phyloP scores from a whole-genome alignment of 2,113 vertebrate genomes.

The Naja naja region DNA sequence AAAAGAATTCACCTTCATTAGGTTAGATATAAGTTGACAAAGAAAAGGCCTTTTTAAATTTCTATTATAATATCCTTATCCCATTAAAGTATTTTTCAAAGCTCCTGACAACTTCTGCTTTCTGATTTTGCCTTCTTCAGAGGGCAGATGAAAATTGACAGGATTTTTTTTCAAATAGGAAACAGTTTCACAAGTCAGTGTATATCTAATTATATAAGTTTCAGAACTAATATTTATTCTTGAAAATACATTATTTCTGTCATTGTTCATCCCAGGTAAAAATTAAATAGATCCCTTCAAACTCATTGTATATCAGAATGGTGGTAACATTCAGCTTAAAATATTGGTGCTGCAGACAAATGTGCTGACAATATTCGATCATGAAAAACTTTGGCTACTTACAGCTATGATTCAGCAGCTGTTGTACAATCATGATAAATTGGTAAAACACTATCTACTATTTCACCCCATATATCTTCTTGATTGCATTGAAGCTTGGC shows the following conservation, averaged over 20 bases:
- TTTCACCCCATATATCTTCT: constrained; percentile 48
- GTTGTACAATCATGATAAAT: constrained; percentile 55
- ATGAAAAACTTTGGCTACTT: constrained; percentile 10
- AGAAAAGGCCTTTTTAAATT: not conserved
- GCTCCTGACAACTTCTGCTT: not conserved
- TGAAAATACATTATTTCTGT: not conserved
- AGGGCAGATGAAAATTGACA: not conserved
- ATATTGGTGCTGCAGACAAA: not conserved
- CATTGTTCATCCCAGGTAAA: not conserved
- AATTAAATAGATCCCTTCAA: not conserved
- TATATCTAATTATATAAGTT: not conserved
- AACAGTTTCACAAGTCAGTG: not conserved
- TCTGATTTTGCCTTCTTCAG: not conserved
- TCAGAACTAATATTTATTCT: not conserved
- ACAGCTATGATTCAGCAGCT: constrained; percentile 48
- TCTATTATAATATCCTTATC: not conserved
- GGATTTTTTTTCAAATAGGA: not conserved
- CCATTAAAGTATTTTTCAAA: not conserved
- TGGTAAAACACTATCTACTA: constrained; percentile 32
- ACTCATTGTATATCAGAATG: not conserved
- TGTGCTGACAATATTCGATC: not conserved
- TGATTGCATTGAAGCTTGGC: constrained; percentile 47
- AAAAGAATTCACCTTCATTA: not conserved
- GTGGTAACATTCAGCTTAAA: not conserved
- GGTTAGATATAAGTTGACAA: not conserved